Conservation (phyloP, 2,113 vertebrate species). For the Mustelus asterias region DNA sequence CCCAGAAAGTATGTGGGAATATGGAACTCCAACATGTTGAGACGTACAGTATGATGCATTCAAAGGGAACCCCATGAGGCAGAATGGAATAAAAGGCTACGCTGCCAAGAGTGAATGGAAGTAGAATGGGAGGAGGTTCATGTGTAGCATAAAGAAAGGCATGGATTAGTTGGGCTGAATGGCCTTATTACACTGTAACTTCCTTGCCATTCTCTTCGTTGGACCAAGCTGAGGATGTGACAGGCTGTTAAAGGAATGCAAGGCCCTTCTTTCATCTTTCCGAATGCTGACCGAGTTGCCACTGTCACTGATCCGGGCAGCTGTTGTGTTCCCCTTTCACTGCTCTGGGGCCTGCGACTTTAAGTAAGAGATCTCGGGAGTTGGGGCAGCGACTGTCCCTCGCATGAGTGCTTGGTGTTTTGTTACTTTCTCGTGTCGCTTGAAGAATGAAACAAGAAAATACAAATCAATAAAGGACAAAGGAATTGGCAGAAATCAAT, state of each 20-base stretch:
- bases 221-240: not conserved
- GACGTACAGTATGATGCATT: not conserved
- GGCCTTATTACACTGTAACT: not conserved
- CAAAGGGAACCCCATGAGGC: too few relatives aligned
- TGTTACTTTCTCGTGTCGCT: not conserved
- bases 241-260: not conserved
- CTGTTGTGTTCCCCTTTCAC: not conserved
- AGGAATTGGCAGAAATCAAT: slow-evolving; percentile 30
- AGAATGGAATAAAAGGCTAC: not conserved
- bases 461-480: not conserved
- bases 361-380: not conserved
- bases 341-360: not conserved
- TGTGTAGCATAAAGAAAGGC: not conserved
- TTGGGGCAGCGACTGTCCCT: not conserved
- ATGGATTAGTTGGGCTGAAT: not conserved
- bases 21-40: not conserved
- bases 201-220: not conserved
- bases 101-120: not conserved
- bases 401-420: not conserved
- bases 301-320: too few relatives aligned
- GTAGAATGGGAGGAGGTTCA: not conserved
- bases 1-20: not conserved
- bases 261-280: not conserved
- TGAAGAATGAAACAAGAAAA: not conserved
- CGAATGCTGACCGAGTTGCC: too few relatives aligned